Conservation (phyloP, 2,113 vertebrate species). For the Rousettus leschenaultii region DNA sequence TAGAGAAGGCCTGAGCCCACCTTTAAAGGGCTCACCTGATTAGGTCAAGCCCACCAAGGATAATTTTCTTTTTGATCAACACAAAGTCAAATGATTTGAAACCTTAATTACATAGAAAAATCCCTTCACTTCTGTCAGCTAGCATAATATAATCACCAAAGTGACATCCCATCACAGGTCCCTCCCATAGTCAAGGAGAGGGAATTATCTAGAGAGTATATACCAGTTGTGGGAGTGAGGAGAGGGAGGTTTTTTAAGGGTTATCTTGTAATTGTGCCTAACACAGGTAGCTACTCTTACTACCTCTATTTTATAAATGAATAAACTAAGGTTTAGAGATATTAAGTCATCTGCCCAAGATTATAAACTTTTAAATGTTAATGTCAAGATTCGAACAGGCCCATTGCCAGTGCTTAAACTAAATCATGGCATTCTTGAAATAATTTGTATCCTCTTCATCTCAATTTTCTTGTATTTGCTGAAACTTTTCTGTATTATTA, state of each 20-base stretch:
- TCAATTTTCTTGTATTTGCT: neutral
- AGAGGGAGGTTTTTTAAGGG: neutral
- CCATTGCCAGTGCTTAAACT: neutral
- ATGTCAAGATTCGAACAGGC: neutral
- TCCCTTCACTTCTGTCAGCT: neutral
- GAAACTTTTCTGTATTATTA: neutral
- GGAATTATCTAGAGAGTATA: neutral
- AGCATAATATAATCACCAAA: neutral
- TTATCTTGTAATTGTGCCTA: neutral
- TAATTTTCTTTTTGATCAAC: neutral
- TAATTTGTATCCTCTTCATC: neutral
- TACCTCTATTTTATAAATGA: neutral
- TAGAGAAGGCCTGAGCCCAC: neutral
- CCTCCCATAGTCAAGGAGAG: neutral
- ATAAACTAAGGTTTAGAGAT: neutral
- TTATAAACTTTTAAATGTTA: neutral
- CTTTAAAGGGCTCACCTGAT: neutral
- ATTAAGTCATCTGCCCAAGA: neutral
- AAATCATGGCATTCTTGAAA: neutral
- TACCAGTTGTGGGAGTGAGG: no score
- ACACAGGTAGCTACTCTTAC: neutral
- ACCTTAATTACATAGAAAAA: neutral
- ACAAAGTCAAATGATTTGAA: neutral
- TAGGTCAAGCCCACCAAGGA: neutral
- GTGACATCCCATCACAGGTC: neutral